phyloP scores from a whole-genome alignment of 2,888 invertebrate genomes.

The Synergus japonicus region DNA sequence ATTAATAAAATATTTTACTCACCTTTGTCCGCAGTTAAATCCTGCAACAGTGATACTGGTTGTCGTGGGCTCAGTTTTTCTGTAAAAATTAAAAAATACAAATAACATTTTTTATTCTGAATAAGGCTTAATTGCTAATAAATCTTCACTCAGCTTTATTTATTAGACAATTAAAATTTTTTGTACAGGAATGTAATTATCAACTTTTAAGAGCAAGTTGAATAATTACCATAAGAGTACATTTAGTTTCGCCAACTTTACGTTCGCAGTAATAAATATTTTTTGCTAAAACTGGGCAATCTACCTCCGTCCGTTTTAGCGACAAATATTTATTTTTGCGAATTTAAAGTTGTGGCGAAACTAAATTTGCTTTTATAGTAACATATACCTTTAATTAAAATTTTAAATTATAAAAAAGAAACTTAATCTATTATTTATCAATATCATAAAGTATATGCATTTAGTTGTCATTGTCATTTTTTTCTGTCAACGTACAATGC shows the following conservation, averaged over 20 bases:
- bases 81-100: conserved; percentile 44
- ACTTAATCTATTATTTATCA: not conserved
- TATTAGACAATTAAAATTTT: too few species aligned
- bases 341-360: too few species aligned
- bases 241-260: too few species aligned
- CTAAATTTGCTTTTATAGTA: too few species aligned
- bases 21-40: conserved; percentile 52
- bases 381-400: not conserved
- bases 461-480: not conserved
- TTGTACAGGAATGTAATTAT: too few species aligned
- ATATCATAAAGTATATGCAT: not conserved
- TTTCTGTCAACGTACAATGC: not conserved
- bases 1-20: not conserved
- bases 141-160: too few species aligned
- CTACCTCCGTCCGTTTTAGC: not conserved
- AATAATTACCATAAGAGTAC: not conserved
- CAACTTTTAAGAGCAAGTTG: too few species aligned
- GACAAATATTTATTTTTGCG: too few species aligned
- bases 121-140: too few species aligned
- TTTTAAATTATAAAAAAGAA: not conserved
- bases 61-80: conserved; percentile 45
- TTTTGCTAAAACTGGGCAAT: too few species aligned
- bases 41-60: conserved; percentile 47
- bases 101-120: not conserved
- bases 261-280: too few species aligned